A percentile compares a stretch with the other conserved stretches of the same genome.
Evolutionary conservation across 1,140 invertebrate genomes (phyloP).

Genomic region (Episyrphus balteatus): DNA sequence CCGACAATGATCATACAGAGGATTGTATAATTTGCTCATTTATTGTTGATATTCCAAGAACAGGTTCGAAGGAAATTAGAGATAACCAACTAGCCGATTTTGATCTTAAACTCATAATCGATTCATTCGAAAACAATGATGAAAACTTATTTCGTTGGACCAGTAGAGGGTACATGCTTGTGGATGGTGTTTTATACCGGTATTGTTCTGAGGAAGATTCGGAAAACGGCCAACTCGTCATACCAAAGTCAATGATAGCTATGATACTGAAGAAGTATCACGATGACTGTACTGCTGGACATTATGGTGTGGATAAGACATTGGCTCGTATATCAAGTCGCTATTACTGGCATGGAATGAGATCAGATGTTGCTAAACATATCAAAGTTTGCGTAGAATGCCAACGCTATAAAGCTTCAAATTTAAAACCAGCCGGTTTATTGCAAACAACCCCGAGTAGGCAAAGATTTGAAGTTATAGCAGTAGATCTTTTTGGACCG

Average conservation of each 20-base stretch:
- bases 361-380: conserved; percentile 1
- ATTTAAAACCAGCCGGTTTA: conserved; percentile 18
- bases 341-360: conserved; percentile 22
- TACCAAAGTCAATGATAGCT: conserved; percentile 4
- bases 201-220: conserved; percentile 4
- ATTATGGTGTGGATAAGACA: conserved; percentile 19
- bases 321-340: conserved; percentile 12
- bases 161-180: conserved; percentile 6
- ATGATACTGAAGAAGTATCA: conserved; percentile 14
- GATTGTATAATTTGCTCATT: conserved; percentile 12
- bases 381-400: background rate
- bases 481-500: conserved; percentile 26
- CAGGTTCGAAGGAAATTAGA: conserved; percentile 10
- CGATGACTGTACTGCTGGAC: conserved; percentile 17
- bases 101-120: conserved; percentile 1
- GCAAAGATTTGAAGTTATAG: conserved; percentile 18
- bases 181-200: conserved; percentile 6
- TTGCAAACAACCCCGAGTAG: conserved; percentile 10
- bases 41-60: conserved; percentile 9
- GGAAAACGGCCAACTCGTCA: conserved; percentile 13
- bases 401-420: conserved; percentile 10
- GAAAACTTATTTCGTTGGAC: conserved; percentile 2
- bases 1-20: conserved; percentile 1
- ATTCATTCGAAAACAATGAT: conserved; percentile 2
- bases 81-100: conserved; percentile 1